phyloP scores from a whole-genome alignment of 2,888 invertebrate species.

The Anorthoa munda region DNA sequence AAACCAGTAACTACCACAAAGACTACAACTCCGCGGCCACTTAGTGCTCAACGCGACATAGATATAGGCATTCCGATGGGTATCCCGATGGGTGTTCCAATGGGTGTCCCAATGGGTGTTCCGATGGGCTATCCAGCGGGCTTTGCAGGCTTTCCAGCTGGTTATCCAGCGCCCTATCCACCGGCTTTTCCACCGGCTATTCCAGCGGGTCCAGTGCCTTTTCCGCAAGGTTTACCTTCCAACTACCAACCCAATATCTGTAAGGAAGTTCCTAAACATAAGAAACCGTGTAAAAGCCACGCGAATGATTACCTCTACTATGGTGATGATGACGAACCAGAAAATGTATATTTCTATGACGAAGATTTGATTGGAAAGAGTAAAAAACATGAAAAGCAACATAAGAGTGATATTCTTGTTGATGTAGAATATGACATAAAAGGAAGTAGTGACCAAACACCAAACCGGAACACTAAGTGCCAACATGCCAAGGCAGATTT shows the following conservation, averaged over 20 bases:
- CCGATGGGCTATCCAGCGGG: conserved; percentile 14
- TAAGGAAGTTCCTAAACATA: conserved; percentile 67
- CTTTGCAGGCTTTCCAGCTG: conserved; percentile 23
- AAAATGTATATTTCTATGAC: conserved; percentile 63
- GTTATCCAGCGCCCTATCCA: conserved; percentile 7
- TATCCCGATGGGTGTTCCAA: conserved; percentile 19
- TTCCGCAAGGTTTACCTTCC: conserved; percentile 33
- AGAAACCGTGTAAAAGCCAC: conserved; percentile 67
- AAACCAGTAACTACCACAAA: conserved; percentile 9
- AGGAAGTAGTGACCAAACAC: conserved; percentile 38
- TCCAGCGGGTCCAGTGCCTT: conserved; percentile 19
- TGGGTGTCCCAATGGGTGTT: conserved; percentile 25
- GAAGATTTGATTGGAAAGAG: conserved; percentile 38
- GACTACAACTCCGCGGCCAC: not conserved
- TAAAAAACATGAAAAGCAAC: conserved; percentile 26
- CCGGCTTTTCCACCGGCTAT: not conserved
- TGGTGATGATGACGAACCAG: conserved; percentile 63
- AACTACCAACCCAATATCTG: conserved; percentile 71
- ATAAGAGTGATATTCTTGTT: conserved; percentile 10
- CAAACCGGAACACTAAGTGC: conserved; percentile 38
- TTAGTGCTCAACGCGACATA: not conserved
- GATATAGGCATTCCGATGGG: conserved; percentile 24
- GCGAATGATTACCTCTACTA: conserved; percentile 69
- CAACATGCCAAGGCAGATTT: conserved; percentile 41
- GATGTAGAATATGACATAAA: conserved; percentile 46